phyloP scores from a whole-genome alignment of 23 tunicate genomes.

The Halocynthia aurantium region DNA sequence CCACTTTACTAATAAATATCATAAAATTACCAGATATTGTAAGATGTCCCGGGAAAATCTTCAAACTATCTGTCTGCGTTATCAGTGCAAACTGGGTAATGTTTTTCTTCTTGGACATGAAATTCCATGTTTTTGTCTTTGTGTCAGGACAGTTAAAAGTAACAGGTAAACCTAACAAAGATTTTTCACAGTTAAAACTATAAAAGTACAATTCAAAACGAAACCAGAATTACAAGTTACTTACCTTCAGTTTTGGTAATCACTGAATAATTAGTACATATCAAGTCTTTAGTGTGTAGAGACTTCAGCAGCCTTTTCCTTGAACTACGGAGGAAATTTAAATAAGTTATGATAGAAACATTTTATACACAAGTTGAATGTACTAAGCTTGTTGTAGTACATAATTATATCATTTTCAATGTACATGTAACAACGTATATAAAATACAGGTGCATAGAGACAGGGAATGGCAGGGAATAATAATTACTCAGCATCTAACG shows the following conservation, averaged over 20 bases:
- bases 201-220: too few species aligned
- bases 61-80: background rate
- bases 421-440: too few species aligned
- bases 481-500: too few species aligned
- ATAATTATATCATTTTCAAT: too few species aligned
- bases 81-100: background rate
- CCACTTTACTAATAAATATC: background rate
- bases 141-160: background rate
- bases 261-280: background rate
- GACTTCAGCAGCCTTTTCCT: too few species aligned
- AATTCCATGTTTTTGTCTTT: conserved; percentile 2
- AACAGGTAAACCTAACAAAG: background rate
- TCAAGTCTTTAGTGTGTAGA: too few species aligned
- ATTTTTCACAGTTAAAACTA: too few species aligned
- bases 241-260: background rate
- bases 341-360: too few species aligned
- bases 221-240: too few species aligned
- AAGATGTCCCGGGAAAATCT: background rate
- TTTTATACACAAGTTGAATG: too few species aligned
- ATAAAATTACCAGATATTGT: conserved; percentile 1
- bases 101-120: background rate
- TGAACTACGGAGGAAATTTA: too few species aligned
- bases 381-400: too few species aligned
- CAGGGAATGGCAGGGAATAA: background rate
- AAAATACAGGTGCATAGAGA: background rate